Evolutionary conservation across 2,888 invertebrate species (phyloP), one percentile per base, ranked within the genome.

Genomic region (Nymphalis urticae): DNA sequence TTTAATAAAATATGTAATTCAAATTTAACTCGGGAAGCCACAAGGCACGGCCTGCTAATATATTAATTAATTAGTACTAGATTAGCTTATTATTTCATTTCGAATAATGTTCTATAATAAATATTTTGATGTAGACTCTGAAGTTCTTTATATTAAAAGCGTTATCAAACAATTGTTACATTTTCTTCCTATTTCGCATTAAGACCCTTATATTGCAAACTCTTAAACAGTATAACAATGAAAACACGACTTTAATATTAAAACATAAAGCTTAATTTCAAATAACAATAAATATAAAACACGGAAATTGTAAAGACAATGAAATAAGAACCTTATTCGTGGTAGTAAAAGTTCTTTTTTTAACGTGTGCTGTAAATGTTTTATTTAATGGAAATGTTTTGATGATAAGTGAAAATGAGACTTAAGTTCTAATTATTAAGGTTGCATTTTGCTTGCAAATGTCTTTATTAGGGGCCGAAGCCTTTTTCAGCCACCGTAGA

Each of bases 401-500:
- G 6, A 7, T 58, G 36, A 4, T 58, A 66, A 56, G 16, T 64
- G 32, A 78, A 78, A 78, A 66, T 74, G 59, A 9, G 67, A 76
- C 75, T 47, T 80, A 73, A 60, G 0, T 0, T 21, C 7, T 13
- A 0, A 21, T 0, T 0, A 7, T 2, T 80, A 85, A 73, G 74
- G 82, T 81, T 36, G 67, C 51, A 69, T 76, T 81, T 85, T 3
- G 69, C n/a, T 51, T 77, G 77, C 24, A 51, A 75, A 80, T 82
- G 71, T 76, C 77, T 82, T 78, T 81, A 78, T 82, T 81, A 81
- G 85, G 86, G 84, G 81, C 76, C 73, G 74, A 75, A 78, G 78
- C 80, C 85, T 83, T 85, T 89, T 86, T 77, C 82, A 82, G 85
- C 71, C 80, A 56, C 54, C 8, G 78, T 64, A 75, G 72, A 75